Conservation (phyloP, 1,140 invertebrate species). For the Brachionus angularis region DNA sequence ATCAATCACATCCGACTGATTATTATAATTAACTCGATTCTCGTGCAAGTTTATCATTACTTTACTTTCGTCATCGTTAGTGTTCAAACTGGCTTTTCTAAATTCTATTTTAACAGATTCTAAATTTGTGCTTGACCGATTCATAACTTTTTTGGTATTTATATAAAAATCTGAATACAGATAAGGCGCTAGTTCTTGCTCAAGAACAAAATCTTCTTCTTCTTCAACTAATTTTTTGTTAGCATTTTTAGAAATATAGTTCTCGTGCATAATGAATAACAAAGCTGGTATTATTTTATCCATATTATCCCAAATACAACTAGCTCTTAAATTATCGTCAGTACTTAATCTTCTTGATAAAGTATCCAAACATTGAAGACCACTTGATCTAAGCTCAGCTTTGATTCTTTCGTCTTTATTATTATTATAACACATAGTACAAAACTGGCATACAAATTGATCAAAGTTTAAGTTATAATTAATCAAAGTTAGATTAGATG, state of each 20-base stretch:
- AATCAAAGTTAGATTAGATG: constrained; percentile 3
- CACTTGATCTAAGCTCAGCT: constrained; percentile 19
- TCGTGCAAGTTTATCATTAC: neutral
- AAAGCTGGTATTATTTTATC: constrained; percentile 26
- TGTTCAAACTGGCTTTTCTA: neutral
- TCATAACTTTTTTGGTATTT: neutral
- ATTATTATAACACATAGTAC: constrained; percentile 34
- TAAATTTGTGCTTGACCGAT: neutral
- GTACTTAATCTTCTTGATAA: neutral
- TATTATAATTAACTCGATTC: neutral
- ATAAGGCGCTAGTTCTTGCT: constrained; percentile 2
- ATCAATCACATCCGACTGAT: neutral
- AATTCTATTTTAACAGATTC: neutral
- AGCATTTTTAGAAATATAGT: neutral
- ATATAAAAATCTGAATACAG: constrained; percentile 1
- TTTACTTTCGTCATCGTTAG: neutral
- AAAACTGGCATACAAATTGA: constrained; percentile 38
- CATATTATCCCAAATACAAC: constrained; percentile 40
- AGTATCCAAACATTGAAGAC: constrained; percentile 27
- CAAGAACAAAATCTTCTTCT: neutral
- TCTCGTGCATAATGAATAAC: constrained; percentile 25
- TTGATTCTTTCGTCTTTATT: neutral
- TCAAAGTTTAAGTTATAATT: constrained; percentile 37
- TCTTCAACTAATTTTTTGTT: neutral
- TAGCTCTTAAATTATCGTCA: constrained; percentile 11